Percentiles rank a stretch among this genome's conserved stretches.
Conservation (phyloP, 1,140 invertebrate genomes). For the Aphis gossypii region DNA sequence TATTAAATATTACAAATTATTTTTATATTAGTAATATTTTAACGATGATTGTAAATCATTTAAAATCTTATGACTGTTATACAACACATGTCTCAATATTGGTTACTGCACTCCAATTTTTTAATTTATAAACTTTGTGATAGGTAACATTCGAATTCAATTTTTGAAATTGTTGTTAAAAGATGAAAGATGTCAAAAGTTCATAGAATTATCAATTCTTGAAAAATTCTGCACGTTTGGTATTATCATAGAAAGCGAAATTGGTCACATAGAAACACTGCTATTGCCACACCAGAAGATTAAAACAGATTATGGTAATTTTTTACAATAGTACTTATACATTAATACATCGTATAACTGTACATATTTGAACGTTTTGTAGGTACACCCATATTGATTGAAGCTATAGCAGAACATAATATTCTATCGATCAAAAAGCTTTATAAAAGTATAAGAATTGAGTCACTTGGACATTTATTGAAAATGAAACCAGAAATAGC, state of each 20-base stretch:
- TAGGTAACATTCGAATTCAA: constrained; percentile 65
- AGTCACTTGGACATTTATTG: constrained; percentile 91
- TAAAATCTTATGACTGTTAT: background rate
- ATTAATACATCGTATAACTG: background rate
- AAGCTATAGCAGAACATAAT: constrained; percentile 98
- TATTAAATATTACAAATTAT: background rate
- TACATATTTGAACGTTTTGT: constrained; percentile 58
- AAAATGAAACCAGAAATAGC: constrained; percentile 91
- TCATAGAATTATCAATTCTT: constrained; percentile 91
- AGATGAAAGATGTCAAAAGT: constrained; percentile 94
- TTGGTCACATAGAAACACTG: constrained; percentile 91
- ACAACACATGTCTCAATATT: background rate
- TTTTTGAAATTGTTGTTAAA: constrained; percentile 98
- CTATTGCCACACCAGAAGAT: constrained; percentile 96
- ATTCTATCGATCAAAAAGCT: constrained; percentile 95
- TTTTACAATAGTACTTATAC: background rate
- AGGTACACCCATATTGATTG: constrained; percentile 93
- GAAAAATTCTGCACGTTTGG: constrained; percentile 99
- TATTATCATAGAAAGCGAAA: constrained; percentile 90
- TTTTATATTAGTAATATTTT: background rate
- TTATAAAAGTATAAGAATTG: constrained; percentile 98
- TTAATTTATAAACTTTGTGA: background rate
- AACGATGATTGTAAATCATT: background rate
- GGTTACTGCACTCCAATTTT: background rate
- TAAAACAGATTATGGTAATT: constrained; percentile 74